Evolutionary conservation across 2,113 vertebrate genomes (phyloP).

Genomic region (Eira barbara): DNA sequence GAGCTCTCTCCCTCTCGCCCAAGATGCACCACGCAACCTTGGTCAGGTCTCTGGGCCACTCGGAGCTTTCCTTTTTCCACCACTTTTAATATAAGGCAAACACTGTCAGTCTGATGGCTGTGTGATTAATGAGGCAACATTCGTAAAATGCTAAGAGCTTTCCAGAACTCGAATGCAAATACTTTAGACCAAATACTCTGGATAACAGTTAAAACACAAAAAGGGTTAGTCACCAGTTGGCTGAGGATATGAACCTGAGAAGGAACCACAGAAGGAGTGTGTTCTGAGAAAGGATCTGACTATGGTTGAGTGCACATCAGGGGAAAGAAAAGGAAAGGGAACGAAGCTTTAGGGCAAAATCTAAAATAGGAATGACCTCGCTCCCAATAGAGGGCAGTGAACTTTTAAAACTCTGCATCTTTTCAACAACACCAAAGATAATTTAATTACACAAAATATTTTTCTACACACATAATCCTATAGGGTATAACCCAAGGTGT

Average conservation of each 20-base stretch:
- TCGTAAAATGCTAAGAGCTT: constrained; percentile 66
- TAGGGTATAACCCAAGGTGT: not conserved
- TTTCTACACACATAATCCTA: not conserved
- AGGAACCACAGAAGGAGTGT: constrained; percentile 31
- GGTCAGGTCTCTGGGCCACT: not conserved
- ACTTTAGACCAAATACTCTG: constrained; percentile 63
- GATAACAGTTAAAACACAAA: constrained; percentile 68
- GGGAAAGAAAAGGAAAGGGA: not conserved
- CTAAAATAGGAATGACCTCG: not conserved
- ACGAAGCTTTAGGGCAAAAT: not conserved
- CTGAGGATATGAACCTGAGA: constrained; percentile 37
- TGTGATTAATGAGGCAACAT: constrained; percentile 74
- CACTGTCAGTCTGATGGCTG: constrained; percentile 25
- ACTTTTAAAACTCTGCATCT: not conserved
- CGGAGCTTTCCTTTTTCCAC: not conserved
- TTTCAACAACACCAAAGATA: not conserved
- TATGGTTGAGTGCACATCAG: not conserved
- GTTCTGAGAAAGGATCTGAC: constrained; percentile 29
- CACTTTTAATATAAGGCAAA: constrained; percentile 56
- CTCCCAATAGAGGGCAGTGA: not conserved
- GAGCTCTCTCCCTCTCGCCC: not conserved
- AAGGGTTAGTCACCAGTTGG: constrained; percentile 69
- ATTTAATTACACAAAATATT: constrained; percentile 30
- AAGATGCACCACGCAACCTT: not conserved
- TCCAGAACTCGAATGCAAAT: constrained; percentile 62